phyloP scores from a whole-genome alignment of 1,140 invertebrate species.

The Tribolium castaneum region DNA sequence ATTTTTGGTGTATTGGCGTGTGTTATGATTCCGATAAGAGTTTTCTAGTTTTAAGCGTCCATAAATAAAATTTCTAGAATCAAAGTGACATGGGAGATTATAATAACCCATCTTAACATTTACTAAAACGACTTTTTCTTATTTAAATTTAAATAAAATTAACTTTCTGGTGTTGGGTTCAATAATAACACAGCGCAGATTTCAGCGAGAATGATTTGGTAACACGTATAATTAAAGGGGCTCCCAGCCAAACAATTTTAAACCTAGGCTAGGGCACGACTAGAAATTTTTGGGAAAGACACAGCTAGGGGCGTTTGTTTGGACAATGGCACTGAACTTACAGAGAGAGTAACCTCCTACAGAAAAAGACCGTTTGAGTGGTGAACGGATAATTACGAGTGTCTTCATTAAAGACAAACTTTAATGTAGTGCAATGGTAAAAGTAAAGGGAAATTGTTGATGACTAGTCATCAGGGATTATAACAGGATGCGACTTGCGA shows the following conservation, averaged over 20 bases:
- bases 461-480: neutral
- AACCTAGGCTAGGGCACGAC: neutral
- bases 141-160: neutral
- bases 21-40: neutral
- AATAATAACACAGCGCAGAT: neutral
- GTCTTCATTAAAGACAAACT: neutral
- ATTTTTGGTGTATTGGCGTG: neutral
- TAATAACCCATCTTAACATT: neutral
- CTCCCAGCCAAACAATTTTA: neutral
- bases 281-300: neutral
- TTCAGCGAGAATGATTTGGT: neutral
- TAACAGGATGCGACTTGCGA: neutral
- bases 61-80: neutral
- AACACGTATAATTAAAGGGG: neutral
- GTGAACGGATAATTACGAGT: slow-evolving; percentile 7
- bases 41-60: neutral
- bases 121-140: neutral
- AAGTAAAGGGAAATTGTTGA: neutral
- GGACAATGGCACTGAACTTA: slow-evolving; percentile 9
- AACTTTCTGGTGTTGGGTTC: neutral
- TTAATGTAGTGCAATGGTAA: slow-evolving; percentile 15
- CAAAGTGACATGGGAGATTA: neutral
- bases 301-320: neutral
- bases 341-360: neutral
- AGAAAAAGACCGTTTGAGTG: neutral